phyloP scores from a whole-genome alignment of 2,113 vertebrate species.

The Etia nguti region DNA sequence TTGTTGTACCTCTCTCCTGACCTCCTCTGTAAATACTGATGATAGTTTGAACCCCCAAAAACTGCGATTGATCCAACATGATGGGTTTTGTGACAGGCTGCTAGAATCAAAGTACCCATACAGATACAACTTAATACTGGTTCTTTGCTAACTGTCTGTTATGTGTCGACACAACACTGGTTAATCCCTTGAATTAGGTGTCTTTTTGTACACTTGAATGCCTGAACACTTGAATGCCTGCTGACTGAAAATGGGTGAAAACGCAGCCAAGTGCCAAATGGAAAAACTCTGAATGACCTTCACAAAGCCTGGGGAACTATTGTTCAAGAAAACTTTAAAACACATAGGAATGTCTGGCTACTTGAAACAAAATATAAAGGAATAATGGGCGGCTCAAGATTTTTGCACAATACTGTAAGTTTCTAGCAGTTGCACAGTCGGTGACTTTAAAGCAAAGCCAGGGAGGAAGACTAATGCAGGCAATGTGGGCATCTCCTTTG shows the following conservation, averaged over 20 bases:
- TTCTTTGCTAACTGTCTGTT: not conserved
- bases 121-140: not conserved
- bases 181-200: not conserved
- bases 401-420: not conserved
- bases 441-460: constrained; percentile 18
- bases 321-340: not conserved
- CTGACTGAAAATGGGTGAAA: not conserved
- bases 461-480: constrained; percentile 11
- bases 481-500: not conserved
- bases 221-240: not conserved
- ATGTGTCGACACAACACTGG: not conserved
- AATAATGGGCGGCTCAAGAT: not conserved
- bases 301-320: not conserved
- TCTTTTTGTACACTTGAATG: not conserved
- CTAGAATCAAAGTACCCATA: not conserved
- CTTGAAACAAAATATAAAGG: not conserved
- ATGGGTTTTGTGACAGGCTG: not conserved
- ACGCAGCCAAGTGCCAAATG: not conserved
- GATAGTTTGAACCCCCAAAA: not conserved
- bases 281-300: not conserved
- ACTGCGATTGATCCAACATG: not conserved
- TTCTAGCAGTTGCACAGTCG: not conserved
- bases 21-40: not conserved
- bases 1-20: not conserved
- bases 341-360: not conserved